These are phyloP conservation scores for Synergus itoensis DNA, from an alignment of 2,888 invertebrate genomes.

Conservation along the genomic window DNA sequence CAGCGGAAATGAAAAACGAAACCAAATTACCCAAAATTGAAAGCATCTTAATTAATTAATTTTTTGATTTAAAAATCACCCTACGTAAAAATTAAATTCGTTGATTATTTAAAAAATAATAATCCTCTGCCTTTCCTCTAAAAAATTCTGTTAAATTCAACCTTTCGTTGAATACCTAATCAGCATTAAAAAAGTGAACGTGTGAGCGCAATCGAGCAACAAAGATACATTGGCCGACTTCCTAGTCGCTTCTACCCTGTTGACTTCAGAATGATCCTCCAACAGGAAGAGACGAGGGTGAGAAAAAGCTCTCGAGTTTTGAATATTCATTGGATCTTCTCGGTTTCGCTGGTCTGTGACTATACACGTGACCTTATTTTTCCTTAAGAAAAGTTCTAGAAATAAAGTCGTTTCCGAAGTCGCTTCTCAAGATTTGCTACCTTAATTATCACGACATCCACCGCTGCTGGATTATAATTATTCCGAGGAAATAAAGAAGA, in stretches of 20 bases:
- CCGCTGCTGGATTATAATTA: conserved; percentile 20
- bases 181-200: conserved; percentile 44
- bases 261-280: conserved; percentile 48
- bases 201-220: conserved; percentile 31
- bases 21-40: too few relatives aligned
- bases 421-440: conserved; percentile 41
- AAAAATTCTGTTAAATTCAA: too few relatives aligned
- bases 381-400: conserved; percentile 24
- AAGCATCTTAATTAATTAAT: too few relatives aligned
- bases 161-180: background rate
- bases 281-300: conserved; percentile 51
- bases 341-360: conserved; percentile 57
- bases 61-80: too few relatives aligned
- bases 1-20: too few relatives aligned
- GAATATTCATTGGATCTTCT: conserved; percentile 73
- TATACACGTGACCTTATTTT: conserved; percentile 65
- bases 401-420: conserved; percentile 42
- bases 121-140: too few relatives aligned
- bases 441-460: conserved; percentile 32
- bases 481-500: conserved; percentile 7
- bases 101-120: too few relatives aligned
- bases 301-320: conserved; percentile 68
- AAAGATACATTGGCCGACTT: conserved; percentile 34
- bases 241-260: conserved; percentile 46
- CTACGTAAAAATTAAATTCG: too few relatives aligned